These are phyloP conservation scores for Corythucha ciliata DNA, from an alignment of 2,888 invertebrate species.

Conservation along the genomic window DNA sequence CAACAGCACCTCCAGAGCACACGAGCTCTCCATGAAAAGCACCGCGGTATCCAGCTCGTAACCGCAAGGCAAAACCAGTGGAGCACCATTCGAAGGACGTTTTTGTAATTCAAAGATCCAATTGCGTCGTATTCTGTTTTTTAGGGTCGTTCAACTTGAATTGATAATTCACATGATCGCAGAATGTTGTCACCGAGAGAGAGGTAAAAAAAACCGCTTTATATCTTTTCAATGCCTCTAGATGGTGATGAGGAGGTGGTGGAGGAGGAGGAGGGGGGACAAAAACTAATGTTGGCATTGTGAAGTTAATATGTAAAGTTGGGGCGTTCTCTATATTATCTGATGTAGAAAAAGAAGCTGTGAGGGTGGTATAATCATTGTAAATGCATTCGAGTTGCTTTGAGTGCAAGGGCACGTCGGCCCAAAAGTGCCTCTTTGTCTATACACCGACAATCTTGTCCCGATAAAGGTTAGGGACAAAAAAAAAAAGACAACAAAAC, in stretches of 20 bases:
- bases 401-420: constrained; percentile 22
- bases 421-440: constrained; percentile 20
- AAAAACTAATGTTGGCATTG: constrained; percentile 18
- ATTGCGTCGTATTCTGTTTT: too few species aligned
- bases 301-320: constrained; percentile 19
- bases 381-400: constrained; percentile 21
- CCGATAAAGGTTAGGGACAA: background rate
- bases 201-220: too few species aligned
- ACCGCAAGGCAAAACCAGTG: too few species aligned
- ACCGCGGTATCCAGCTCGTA: too few species aligned
- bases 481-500: background rate
- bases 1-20: too few species aligned
- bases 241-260: too few species aligned
- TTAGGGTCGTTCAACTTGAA: constrained; percentile 25
- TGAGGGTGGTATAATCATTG: constrained; percentile 10
- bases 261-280: constrained; percentile 7
- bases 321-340: constrained; percentile 2
- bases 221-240: too few species aligned
- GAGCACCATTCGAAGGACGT: too few species aligned
- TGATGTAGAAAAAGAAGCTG: background rate
- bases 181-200: too few species aligned
- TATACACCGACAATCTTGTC: constrained; percentile 11
- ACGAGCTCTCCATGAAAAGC: too few species aligned
- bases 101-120: too few species aligned
- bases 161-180: too few species aligned